Conservation (phyloP, 2,888 invertebrate genomes). For the Hypsopygia costalis region DNA sequence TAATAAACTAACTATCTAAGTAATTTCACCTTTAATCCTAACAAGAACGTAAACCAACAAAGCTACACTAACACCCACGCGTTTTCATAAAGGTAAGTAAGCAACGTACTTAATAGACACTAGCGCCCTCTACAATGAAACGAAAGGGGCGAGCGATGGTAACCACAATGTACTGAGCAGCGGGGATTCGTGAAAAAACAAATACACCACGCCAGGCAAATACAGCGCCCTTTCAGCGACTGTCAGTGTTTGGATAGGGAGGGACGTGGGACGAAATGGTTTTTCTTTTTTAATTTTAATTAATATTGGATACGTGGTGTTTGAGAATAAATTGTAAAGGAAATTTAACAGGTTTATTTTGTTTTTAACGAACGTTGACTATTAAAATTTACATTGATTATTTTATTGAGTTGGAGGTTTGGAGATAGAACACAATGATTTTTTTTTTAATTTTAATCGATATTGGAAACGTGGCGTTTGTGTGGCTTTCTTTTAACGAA, state of each 20-base stretch:
- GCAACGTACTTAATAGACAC: constrained; percentile 30
- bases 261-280: constrained; percentile 7
- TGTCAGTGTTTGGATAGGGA: constrained; percentile 45
- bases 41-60: background rate
- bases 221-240: constrained; percentile 47
- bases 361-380: too few relatives aligned
- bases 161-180: constrained; percentile 31
- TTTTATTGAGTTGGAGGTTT: too few relatives aligned
- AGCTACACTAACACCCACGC: background rate
- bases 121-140: constrained; percentile 41
- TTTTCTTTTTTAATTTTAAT: constrained; percentile 16
- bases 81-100: constrained; percentile 29
- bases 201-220: constrained; percentile 46
- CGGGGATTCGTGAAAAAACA: constrained; percentile 50
- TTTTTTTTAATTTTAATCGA: too few relatives aligned
- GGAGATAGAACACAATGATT: too few relatives aligned
- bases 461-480: too few relatives aligned
- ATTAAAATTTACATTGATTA: too few relatives aligned
- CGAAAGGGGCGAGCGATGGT: constrained; percentile 27
- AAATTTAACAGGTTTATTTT: too few relatives aligned
- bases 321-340: constrained; percentile 4
- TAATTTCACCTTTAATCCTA: too few relatives aligned
- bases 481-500: too few relatives aligned
- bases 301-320: constrained; percentile 15
- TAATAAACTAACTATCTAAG: too few relatives aligned